Base-by-base conservation (phyloP, 2,113 vertebrate genomes). In the Cisticola juncidis region DNA sequence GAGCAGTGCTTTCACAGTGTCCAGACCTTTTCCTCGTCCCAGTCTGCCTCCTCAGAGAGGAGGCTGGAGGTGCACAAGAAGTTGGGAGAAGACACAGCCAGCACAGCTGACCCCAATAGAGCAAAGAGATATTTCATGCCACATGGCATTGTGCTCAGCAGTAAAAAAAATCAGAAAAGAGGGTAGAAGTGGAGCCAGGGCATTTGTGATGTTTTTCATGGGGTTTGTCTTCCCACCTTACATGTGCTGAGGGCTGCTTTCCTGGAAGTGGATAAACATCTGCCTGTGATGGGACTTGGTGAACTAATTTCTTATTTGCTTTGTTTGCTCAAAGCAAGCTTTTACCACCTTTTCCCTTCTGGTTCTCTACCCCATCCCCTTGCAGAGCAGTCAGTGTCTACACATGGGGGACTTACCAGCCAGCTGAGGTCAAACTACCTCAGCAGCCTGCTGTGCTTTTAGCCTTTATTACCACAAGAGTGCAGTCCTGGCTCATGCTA, bases 401-500 rank as follows among this genome's bases (percentile, higher is more conserved):
- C 71, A 17, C 0, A 1, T 22, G 7, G 8, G 12, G 8, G 12
- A 50, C 6, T 57, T 23, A 10, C 7, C 24, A 53, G 14, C 22
- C 62, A 31, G 6, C 48, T 45, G 23, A 33, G 77, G 23, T 44
- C 38, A 62, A 36, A 5, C 16, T 14, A 61, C 5, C 21, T 26
- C 22, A 48, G n/a, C 22, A 85, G 12, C 6, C 9, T 28, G 45
- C 28, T 64, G 5, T 58, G 79, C 3, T 0, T 60, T 94, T 79
- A 91, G 38, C 15, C 12, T 76, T 79, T 18, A 33, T 11, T 16
- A 58, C 61, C 65, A 71, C 71, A 62, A 68, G 57, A 79, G 35
- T 16, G 66, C 58, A 94, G 80, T 33, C 76, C 83, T 82, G 51
- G 54, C n/a, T 89, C 28, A 9, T 4, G 4, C 22, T 53, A 64